Conservation (phyloP, 2,888 invertebrate species). For the Meloe dianella region DNA sequence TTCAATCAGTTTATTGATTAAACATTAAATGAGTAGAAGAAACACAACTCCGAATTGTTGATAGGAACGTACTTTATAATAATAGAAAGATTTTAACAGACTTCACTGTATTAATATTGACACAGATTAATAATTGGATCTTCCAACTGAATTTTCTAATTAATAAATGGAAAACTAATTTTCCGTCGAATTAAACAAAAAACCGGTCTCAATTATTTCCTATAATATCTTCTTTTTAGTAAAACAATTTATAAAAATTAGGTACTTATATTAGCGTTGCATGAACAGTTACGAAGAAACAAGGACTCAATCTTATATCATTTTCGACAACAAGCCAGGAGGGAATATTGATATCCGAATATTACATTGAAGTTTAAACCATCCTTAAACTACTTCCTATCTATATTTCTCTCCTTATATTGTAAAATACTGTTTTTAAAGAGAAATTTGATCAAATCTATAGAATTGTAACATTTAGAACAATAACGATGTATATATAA, state of each 20-base stretch:
- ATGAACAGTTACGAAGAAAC: slow-evolving; percentile 17
- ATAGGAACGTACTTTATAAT: too few relatives aligned
- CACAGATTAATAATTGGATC: too few relatives aligned
- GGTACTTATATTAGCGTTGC: slow-evolving; percentile 17
- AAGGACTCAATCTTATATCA: slow-evolving; percentile 18
- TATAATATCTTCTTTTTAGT: neutral
- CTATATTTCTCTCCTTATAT: slow-evolving; percentile 13
- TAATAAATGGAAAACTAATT: too few relatives aligned
- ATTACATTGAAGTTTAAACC: slow-evolving; percentile 24
- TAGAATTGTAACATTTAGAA: neutral
- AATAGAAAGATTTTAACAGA: too few relatives aligned
- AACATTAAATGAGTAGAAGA: too few relatives aligned
- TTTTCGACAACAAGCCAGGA: slow-evolving; percentile 13
- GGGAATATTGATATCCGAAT: slow-evolving; percentile 26
- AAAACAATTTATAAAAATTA: slow-evolving; percentile 21
- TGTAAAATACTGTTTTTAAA: slow-evolving; percentile 1
- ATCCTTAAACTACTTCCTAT: neutral
- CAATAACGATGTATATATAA: neutral
- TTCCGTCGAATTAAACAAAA: too few relatives aligned
- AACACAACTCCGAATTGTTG: too few relatives aligned
- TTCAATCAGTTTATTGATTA: too few relatives aligned
- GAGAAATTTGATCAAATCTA: neutral
- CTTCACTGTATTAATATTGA: too few relatives aligned
- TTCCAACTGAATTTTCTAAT: too few relatives aligned
- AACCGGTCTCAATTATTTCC: neutral